Base-by-base conservation (phyloP, 1,140 invertebrate species). In the Coboldia fuscipes region DNA sequence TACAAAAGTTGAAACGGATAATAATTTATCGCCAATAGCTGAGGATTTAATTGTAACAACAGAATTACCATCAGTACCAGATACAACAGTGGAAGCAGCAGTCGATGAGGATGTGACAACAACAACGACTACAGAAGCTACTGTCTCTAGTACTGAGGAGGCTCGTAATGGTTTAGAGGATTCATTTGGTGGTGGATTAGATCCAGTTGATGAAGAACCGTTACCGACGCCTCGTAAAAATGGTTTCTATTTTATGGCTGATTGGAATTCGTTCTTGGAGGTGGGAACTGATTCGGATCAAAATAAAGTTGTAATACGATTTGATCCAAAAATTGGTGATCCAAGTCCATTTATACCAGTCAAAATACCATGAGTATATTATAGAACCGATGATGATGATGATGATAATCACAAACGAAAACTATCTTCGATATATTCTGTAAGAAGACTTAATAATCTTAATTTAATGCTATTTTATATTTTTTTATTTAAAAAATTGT, bases 261-360 rank as follows among this genome's bases (percentile, higher is more conserved):
- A 85, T 45, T 82, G 78, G 78, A 83, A 85, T 45, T 68, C 73
- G 10, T 85, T 85, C 43, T 56, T 83, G 3, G 76, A 82, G 48
- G 76, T 83, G 3, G 79, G 78, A 17, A 74, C 79, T n/a, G 72
- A 68, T 33, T 70, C 70, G 19, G 71, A 68, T 33, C n/a, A n/a
- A n/a, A n/a, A n/a, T n/a, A 72, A 74, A 52, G 69, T 83, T 2
- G 75, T 79, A 45, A 62, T 84, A 40, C 65, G 72, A 41, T 78
- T 83, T 42, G 65, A 73, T 36, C 80, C 80, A 0, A 79, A 77
- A 58, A 63, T 73, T 28, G 80, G 80, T 2, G 75, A 83, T 51
- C 72, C 72, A 30, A 64, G 69, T 31, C 65, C 73, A 51, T 84
- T 82, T 47, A 50, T 79, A 37, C 65, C 70, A 17, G 66, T 82